phyloP scores from a whole-genome alignment of 37 sponge, comb jelly and placozoan species.

The Spongilla lacustris region DNA sequence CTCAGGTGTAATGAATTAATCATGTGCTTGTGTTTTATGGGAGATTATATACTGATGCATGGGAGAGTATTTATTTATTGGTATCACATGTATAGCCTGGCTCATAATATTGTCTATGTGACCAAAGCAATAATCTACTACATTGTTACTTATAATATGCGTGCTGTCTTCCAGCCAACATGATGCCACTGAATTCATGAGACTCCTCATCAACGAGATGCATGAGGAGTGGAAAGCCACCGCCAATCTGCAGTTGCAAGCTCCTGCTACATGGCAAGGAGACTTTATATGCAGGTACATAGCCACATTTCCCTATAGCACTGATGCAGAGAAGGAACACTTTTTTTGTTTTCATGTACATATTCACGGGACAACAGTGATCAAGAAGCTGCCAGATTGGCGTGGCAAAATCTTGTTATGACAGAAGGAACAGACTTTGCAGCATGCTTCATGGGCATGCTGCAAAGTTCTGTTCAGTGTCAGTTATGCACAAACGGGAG shows the following conservation, averaged over 20 bases:
- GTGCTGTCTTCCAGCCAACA: constrained; percentile 61
- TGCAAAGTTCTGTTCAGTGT: constrained; percentile 70
- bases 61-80: too few relatives aligned
- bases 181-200: constrained; percentile 88
- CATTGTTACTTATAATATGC: neutral
- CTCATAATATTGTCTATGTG: neutral
- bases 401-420: constrained; percentile 22
- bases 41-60: too few relatives aligned
- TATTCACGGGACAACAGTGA: neutral
- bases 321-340: too few relatives aligned
- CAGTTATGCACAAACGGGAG: constrained; percentile 44
- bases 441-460: constrained; percentile 76
- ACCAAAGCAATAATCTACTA: neutral
- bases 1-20: too few relatives aligned
- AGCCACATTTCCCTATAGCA: too few relatives aligned
- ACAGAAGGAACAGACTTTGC: constrained; percentile 42
- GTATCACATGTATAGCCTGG: too few relatives aligned
- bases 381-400: neutral
- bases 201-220: constrained; percentile 72
- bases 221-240: constrained; percentile 69
- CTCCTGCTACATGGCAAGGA: too few relatives aligned
- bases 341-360: neutral
- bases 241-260: too few relatives aligned
- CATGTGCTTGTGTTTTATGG: too few relatives aligned
- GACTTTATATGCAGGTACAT: too few relatives aligned